Base-by-base conservation (phyloP, 2,888 invertebrate species). In the Cosmia pyralina region DNA sequence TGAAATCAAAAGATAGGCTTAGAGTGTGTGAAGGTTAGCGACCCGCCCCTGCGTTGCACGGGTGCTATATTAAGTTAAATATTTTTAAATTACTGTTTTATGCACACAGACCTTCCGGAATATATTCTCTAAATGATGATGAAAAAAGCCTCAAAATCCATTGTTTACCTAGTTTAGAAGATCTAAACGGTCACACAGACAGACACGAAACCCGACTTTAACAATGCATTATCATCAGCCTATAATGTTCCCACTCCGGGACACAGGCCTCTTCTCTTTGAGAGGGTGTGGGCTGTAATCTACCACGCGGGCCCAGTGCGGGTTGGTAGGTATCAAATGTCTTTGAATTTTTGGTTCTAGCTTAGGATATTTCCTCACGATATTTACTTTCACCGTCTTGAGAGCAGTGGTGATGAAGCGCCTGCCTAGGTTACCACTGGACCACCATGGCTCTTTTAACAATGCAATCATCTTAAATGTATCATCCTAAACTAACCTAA, bases 1-100 rank as follows among this genome's bases (percentile, higher is more conserved):
- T 81, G 77, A 79, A 86, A 86, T 72, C 48, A 52, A 50, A 72
- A 78, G 58, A 17, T 64, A 79, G 38, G 65, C 52, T 77, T 72
- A 55, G 69, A 69, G 46, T 57, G 44, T 50, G 11, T 52, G 74
- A 81, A 81, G 81, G 81, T 71, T 66, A 48, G 28, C 63, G 1
- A 63, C 13, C 19, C 13, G 28, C 28, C 8, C 46, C 28, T 19
- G 13, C 8, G 13, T 19, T 19, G 13, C 13, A 46, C 44, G 7
- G 28, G 46, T 13, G 2, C 28, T 34, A 8, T 34, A 34, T 17
- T 17, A 17, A 10, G 4, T 57, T 4, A 34, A 17, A 57, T 8
- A 55, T 2, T 28, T 28, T 2, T 28, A 28, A 2, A 28, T 55
- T 7, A 38, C 15, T 59, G 15, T 38, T 41, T 41, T 41, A 22